Conservation (phyloP, 2,113 vertebrate genomes). For the Sylvietta virens region DNA sequence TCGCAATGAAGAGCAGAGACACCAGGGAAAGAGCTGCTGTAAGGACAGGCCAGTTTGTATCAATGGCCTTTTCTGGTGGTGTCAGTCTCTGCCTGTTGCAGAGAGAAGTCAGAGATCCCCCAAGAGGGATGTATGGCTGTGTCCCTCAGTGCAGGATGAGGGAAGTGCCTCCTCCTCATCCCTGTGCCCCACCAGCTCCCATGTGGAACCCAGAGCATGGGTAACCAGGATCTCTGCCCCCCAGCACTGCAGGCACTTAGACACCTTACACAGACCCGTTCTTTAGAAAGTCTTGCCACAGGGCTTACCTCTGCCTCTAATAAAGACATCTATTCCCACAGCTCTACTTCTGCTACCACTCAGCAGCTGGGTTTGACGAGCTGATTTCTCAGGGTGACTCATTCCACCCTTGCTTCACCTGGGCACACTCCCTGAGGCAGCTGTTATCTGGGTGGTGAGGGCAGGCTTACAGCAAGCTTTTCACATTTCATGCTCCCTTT, state of each 20-base stretch:
- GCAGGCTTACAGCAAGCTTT: background rate
- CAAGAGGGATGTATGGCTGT: background rate
- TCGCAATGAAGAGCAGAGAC: background rate
- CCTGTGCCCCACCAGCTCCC: background rate
- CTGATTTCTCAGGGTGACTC: background rate
- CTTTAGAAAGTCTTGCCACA: background rate
- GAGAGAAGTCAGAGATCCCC: background rate
- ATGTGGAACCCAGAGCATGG: background rate
- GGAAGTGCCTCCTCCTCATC: background rate
- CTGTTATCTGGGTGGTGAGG: background rate
- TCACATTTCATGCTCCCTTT: background rate
- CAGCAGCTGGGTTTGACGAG: background rate
- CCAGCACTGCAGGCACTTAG: background rate
- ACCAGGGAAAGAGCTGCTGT: background rate
- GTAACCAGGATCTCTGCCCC: background rate
- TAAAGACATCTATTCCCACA: background rate
- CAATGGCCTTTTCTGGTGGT: background rate
- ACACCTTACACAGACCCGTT: background rate
- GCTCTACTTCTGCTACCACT: background rate
- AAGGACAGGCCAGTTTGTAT: background rate
- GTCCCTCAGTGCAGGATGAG: background rate
- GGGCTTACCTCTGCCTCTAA: background rate
- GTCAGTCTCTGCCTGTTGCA: background rate
- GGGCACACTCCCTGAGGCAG: background rate
- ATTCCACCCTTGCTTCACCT: background rate